Percentiles rank a stretch among this genome's conserved stretches.
Conservation (phyloP, 2,888 invertebrate species). For the Meiosimyza platycephala region DNA sequence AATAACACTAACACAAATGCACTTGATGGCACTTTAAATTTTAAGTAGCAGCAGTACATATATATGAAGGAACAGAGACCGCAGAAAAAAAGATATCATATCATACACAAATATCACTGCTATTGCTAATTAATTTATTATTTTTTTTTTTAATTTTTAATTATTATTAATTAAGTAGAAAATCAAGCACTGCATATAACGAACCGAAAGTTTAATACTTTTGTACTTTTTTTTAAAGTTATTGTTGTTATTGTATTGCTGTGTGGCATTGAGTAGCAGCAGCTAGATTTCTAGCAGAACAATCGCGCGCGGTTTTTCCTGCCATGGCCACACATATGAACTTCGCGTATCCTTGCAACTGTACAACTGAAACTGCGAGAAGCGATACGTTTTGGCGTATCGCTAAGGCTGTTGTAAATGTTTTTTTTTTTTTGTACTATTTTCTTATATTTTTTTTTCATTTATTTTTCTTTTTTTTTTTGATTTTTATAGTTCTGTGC, state of each 20-base stretch:
- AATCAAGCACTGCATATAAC: too few relatives aligned
- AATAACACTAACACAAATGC: too few relatives aligned
- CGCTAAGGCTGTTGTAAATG: slow-evolving; percentile 53
- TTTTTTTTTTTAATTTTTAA: background rate
- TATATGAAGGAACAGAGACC: too few relatives aligned
- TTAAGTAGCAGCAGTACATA: too few relatives aligned
- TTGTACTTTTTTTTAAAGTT: too few relatives aligned
- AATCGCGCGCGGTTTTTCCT: slow-evolving; percentile 25
- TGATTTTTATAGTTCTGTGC: slow-evolving; percentile 30
- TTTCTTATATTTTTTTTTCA: slow-evolving; percentile 39
- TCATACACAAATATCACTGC: too few relatives aligned
- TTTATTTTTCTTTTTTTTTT: slow-evolving; percentile 38
- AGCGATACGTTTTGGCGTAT: slow-evolving; percentile 32
- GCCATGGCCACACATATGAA: slow-evolving; percentile 23
- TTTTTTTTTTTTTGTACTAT: slow-evolving; percentile 43
- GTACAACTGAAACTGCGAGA: slow-evolving; percentile 28
- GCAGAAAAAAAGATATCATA: too few relatives aligned
- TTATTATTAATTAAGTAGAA: background rate
- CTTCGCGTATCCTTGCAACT: slow-evolving; percentile 36
- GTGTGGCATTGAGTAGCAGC: background rate
- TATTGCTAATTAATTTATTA: background rate
- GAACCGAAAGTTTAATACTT: too few relatives aligned
- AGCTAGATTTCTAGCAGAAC: background rate
- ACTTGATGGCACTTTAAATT: too few relatives aligned
- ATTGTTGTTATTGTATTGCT: background rate